Evolutionary conservation across 92 coral and sea anemone genomes (phyloP).

Genomic region (Chrysogorgia sp.): DNA sequence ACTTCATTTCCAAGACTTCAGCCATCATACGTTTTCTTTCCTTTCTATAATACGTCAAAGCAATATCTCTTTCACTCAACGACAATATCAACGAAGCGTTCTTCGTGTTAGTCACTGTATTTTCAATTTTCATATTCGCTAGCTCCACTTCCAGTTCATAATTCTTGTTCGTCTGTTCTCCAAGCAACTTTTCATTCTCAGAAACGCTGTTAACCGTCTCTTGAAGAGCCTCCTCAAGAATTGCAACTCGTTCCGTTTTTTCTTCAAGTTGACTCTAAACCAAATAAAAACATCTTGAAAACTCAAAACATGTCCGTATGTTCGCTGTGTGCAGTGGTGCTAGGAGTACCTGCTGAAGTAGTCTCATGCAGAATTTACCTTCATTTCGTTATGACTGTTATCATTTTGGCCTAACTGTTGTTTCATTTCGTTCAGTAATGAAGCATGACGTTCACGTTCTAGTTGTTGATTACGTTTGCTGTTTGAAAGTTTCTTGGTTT

Average conservation of each 20-base stretch:
- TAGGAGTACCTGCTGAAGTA: no score
- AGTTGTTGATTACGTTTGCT: slow-evolving; percentile 90
- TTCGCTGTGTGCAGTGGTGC: neutral
- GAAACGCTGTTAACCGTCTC: slow-evolving; percentile 97
- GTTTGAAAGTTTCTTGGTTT: slow-evolving; percentile 82
- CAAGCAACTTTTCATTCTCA: slow-evolving; percentile 88
- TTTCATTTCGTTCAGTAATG: slow-evolving; percentile 86
- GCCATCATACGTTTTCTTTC: slow-evolving; percentile 87
- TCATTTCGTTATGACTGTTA: slow-evolving; percentile 70
- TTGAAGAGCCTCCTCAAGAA: slow-evolving; percentile 92
- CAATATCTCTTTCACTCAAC: slow-evolving; percentile 87
- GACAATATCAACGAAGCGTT: slow-evolving; percentile 93
- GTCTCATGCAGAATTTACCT: slow-evolving; percentile 56
- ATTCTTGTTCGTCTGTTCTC: slow-evolving; percentile 83
- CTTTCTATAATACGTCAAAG: slow-evolving; percentile 82
- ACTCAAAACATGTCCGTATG: neutral
- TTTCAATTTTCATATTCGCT: slow-evolving; percentile 85
- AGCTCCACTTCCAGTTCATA: slow-evolving; percentile 92
- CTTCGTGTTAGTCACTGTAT: slow-evolving; percentile 95
- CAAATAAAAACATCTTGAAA: neutral
- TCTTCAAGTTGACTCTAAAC: slow-evolving; percentile 72
- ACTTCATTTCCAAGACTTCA: slow-evolving; percentile 96
- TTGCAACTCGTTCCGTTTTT: slow-evolving; percentile 85
- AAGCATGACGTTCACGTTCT: slow-evolving; percentile 94
- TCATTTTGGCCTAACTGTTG: slow-evolving; percentile 82